A percentile compares a stretch with the other conserved stretches of the same genome.
These are phyloP conservation scores for Caenorhabditis doughertyi DNA, from an alignment of 2,888 invertebrate genomes.

Conservation along the genomic window DNA sequence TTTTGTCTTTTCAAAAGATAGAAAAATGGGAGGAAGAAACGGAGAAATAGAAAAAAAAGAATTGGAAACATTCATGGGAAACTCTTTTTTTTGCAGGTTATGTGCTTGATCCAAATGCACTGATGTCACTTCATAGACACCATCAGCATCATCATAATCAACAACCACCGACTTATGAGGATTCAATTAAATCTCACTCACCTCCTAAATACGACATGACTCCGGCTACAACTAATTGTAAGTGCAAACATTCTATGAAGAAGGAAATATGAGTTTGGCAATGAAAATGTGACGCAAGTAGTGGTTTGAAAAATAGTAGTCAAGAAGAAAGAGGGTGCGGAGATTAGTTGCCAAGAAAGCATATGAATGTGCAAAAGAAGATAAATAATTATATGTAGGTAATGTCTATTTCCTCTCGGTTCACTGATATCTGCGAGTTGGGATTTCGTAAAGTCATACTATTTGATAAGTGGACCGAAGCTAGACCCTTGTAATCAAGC, in stretches of 20 bases:
- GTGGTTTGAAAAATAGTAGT: background rate
- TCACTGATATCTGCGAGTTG: no score
- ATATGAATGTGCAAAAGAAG: background rate
- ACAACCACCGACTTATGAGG: conserved; percentile 61
- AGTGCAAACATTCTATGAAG: conserved; percentile 17
- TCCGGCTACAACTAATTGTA: conserved; percentile 57
- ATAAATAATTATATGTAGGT: no score
- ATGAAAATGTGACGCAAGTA: background rate
- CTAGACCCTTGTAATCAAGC: no score
- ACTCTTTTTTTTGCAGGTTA: conserved; percentile 52
- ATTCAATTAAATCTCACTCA: conserved; percentile 51
- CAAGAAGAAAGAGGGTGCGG: no score
- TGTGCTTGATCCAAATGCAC: conserved; percentile 54
- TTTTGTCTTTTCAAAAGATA: background rate
- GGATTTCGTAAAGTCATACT: no score
- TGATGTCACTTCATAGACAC: conserved; percentile 42
- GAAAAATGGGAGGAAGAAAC: background rate
- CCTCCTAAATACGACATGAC: conserved; percentile 60
- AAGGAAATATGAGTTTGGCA: background rate
- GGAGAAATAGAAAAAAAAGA: background rate
- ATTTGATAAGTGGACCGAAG: no score
- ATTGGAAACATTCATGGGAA: background rate
- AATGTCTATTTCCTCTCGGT: no score
- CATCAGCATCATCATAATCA: conserved; percentile 16
- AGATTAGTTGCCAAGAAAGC: no score